A percentile compares a stretch with the other conserved stretches of the same genome.
These are phyloP conservation scores for Neomorphus geoffroyi DNA, from an alignment of 2,797 vertebrate species.

Conservation along the genomic window DNA sequence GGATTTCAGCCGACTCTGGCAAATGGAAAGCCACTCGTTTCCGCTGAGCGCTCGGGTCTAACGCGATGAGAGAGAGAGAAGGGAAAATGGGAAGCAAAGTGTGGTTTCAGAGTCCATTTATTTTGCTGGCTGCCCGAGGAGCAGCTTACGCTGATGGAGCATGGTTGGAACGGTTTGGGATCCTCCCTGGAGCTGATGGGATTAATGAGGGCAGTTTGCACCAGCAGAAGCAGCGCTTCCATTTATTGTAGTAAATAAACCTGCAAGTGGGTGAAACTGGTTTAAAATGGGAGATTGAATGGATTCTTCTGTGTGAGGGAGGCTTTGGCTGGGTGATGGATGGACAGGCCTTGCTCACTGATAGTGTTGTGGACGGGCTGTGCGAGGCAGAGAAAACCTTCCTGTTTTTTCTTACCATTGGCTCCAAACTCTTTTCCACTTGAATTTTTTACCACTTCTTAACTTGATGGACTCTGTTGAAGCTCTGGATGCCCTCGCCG, in stretches of 20 bases:
- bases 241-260: background rate
- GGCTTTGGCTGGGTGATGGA: background rate
- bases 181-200: background rate
- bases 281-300: background rate
- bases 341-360: background rate
- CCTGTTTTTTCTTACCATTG: background rate
- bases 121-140: background rate
- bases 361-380: fast-evolving
- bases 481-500: fast-evolving
- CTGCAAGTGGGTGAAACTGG: background rate
- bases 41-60: background rate
- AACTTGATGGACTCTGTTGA: background rate
- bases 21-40: background rate
- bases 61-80: background rate
- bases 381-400: background rate
- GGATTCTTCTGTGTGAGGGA: background rate
- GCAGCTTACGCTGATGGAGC: background rate
- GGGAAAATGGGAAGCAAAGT: background rate
- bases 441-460: background rate
- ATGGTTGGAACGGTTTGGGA: background rate
- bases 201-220: background rate
- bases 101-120: background rate
- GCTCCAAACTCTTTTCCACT: background rate
- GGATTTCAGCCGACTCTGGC: background rate
- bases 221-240: background rate